phyloP scores from a whole-genome alignment of 2,888 invertebrate genomes.

The Halictus ligatus region DNA sequence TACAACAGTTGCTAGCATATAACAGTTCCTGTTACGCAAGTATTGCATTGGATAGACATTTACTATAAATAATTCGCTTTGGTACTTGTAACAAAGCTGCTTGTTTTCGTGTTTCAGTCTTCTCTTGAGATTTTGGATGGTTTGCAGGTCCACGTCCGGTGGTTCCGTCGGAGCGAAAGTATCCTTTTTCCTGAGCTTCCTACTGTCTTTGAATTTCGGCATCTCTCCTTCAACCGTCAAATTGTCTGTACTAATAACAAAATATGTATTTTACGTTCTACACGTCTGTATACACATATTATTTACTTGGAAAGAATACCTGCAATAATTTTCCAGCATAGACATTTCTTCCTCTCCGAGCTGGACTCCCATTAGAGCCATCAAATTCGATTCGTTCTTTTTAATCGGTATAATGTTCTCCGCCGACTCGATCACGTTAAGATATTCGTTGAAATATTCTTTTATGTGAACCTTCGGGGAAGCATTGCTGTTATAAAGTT shows the following conservation, averaged over 20 bases:
- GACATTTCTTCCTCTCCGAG: conserved; percentile 83
- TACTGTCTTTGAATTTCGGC: conserved; percentile 38
- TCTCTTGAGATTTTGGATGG: conserved; percentile 69
- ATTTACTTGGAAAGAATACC: conserved; percentile 75
- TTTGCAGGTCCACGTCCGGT: conserved; percentile 71
- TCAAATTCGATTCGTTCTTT: conserved; percentile 34
- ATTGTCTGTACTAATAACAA: conserved; percentile 73
- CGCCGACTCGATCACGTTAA: conserved; percentile 24
- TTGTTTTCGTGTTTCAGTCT: conserved; percentile 59
- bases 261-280: background rate
- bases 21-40: background rate
- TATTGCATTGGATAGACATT: conserved; percentile 28
- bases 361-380: conserved; percentile 70
- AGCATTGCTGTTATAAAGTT: conserved; percentile 66
- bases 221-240: conserved; percentile 77
- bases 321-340: conserved; percentile 84
- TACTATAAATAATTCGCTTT: conserved; percentile 77
- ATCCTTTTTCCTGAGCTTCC: conserved; percentile 58
- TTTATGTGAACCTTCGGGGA: conserved; percentile 69
- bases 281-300: background rate
- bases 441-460: conserved; percentile 72
- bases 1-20: background rate
- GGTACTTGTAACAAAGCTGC: conserved; percentile 70
- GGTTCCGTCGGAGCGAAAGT: conserved; percentile 66
- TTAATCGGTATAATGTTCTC: background rate